Evolutionary conservation across 2,888 invertebrate genomes (phyloP), one percentile per base, ranked within the genome.

Genomic region (Pteria penguin): DNA sequence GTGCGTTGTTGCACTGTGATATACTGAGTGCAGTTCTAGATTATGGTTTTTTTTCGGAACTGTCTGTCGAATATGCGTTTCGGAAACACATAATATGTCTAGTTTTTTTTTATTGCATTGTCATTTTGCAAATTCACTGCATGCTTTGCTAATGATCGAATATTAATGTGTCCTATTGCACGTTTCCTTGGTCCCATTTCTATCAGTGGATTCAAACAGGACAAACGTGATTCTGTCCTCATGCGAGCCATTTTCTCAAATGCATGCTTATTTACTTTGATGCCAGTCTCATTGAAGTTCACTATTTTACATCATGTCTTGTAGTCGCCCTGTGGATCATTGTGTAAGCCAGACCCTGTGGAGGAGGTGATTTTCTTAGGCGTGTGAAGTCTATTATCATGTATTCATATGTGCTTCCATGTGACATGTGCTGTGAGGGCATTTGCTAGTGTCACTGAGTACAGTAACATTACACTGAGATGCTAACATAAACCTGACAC

Each of bases 281-380:
- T 71, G 62, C 71, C 72, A 36, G 45, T 68, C 33, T 54, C 36
- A 67, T 26, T 63, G 31, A 75, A 67, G 57, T 70, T 66, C 22
- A 66, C 55, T 4, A 57, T 31, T 36, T 75, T 57, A 45, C 75
- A 45, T 26, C 67, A 63, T 55, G 31, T 67, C 76, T 66, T n/a
- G 70, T 61, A 61, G 72, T 71, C 26, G 67, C 71, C 55, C 75
- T 54, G 65, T 71, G 66, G 24, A 78, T 74, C 61, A 75, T 61
- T 18, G 75, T 78, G 62, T 75, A 71, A 26, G 69, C 72, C 31
- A 66, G 67, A n/a, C 78, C 78, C 68, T 66, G 67, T 26, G 62
- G 66, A 57, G 55, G 58, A 58, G 66, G 27, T 33, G 57, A 61
- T 65, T 65, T 65, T 4, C 31, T 26, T 8, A 33, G 31, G 18